Percentiles rank a stretch among this genome's conserved stretches.
These are phyloP conservation scores for Lycorma delicatula DNA, from an alignment of 1,140 invertebrate species.

Conservation along the genomic window DNA sequence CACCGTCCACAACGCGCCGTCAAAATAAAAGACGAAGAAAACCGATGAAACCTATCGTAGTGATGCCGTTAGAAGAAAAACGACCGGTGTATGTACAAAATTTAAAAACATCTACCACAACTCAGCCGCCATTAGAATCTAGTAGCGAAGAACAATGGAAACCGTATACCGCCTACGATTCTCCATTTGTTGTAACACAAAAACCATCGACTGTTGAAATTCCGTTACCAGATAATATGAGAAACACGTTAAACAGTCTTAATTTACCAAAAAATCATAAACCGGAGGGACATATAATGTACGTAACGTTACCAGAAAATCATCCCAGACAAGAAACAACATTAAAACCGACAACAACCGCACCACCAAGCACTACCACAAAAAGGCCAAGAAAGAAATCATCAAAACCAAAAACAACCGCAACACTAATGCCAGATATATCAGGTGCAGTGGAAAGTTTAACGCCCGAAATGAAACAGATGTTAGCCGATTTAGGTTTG, in stretches of 20 bases:
- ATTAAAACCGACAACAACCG: background rate
- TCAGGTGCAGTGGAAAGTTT: conserved; percentile 36
- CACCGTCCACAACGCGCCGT: background rate
- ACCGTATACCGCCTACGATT: background rate
- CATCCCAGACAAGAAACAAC: background rate
- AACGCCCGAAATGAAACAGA: conserved; percentile 38
- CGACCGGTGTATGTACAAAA: background rate
- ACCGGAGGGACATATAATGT: background rate
- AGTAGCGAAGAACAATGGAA: background rate
- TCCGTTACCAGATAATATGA: background rate
- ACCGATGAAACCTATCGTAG: background rate
- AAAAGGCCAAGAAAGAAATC: background rate
- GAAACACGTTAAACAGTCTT: background rate
- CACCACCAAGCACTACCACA: background rate
- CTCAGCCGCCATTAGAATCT: conserved; percentile 4
- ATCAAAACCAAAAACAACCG: conserved; percentile 2
- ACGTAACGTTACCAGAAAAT: conserved; percentile 3
- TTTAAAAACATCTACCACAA: conserved; percentile 2
- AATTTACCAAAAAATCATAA: conserved; percentile 5
- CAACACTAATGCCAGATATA: conserved; percentile 29
- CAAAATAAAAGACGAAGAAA: conserved; percentile 1
- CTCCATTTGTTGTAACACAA: background rate
- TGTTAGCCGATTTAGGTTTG: conserved; percentile 40
- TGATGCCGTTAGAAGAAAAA: conserved; percentile 5
- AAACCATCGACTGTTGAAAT: background rate